Evolutionary conservation across 2,888 invertebrate species (phyloP).

Genomic region (Tiliacea citrago): DNA sequence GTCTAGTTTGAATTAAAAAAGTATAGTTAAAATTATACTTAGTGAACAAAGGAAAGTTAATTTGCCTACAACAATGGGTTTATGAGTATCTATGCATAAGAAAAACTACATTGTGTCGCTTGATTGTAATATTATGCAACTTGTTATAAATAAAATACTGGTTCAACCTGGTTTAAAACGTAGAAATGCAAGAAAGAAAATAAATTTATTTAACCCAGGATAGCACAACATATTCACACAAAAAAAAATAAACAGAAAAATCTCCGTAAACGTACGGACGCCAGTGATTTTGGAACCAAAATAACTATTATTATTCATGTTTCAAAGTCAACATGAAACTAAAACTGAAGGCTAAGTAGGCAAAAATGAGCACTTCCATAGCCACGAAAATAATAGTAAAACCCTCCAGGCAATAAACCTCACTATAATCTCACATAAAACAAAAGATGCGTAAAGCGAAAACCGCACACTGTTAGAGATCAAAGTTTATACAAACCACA

Average conservation of each 20-base stretch:
- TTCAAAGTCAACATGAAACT: not conserved
- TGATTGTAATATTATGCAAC: no score
- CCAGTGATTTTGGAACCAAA: not conserved
- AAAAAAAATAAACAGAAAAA: not conserved
- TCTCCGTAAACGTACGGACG: no score
- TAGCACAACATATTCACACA: not conserved
- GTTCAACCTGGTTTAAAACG: no score
- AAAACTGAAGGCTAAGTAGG: not conserved
- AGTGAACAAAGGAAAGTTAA: no score
- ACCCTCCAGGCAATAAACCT: not conserved
- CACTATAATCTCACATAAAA: not conserved
- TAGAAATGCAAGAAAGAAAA: not conserved
- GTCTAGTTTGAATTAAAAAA: no score
- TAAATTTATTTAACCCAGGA: not conserved
- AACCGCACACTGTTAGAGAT: slow-evolving; percentile 42
- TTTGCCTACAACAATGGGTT: no score
- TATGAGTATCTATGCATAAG: no score
- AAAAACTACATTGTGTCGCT: no score
- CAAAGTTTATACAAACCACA: slow-evolving; percentile 64
- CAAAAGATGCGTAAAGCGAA: slow-evolving; percentile 38
- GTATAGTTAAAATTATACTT: no score
- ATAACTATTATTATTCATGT: no score
- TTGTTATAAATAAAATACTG: no score
- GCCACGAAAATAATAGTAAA: not conserved
- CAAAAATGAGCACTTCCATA: not conserved